A percentile compares a stretch with the other conserved stretches of the same genome.
Evolutionary conservation across 2,113 vertebrate genomes (phyloP).

Genomic region (Sturnus vulgaris): DNA sequence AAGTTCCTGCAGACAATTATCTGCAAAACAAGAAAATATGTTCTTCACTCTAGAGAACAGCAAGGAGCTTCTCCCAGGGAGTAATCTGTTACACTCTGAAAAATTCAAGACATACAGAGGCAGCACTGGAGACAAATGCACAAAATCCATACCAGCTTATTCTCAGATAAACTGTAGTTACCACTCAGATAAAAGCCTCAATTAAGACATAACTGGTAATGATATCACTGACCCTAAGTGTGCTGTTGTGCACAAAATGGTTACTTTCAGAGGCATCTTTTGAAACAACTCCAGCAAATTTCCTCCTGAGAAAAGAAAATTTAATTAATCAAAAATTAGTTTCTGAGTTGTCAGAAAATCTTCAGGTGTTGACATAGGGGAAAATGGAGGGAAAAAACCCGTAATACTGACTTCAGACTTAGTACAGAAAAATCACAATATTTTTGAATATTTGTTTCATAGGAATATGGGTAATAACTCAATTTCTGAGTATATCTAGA

Average conservation of each 20-base stretch:
- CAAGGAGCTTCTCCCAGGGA: background rate
- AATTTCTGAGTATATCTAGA: background rate
- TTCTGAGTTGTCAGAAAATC: background rate
- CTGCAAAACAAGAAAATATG: background rate
- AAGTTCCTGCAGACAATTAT: background rate
- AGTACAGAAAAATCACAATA: background rate
- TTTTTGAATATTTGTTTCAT: background rate
- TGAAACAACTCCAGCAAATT: background rate
- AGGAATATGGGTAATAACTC: background rate
- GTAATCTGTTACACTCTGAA: background rate
- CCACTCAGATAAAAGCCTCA: background rate
- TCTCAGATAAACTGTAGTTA: background rate
- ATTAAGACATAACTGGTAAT: background rate
- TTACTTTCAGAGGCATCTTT: background rate
- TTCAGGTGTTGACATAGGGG: background rate
- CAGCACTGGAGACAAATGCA: background rate
- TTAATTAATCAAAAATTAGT: background rate
- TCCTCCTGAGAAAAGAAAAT: background rate
- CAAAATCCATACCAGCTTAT: background rate
- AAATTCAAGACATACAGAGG: background rate
- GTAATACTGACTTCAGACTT: background rate
- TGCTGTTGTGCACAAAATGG: accelerated
- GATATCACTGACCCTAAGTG: background rate
- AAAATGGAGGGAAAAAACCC: background rate
- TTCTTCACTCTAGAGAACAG: background rate